Evolutionary conservation across 1,140 invertebrate genomes (phyloP).

Genomic region (Hormaphis cornu): DNA sequence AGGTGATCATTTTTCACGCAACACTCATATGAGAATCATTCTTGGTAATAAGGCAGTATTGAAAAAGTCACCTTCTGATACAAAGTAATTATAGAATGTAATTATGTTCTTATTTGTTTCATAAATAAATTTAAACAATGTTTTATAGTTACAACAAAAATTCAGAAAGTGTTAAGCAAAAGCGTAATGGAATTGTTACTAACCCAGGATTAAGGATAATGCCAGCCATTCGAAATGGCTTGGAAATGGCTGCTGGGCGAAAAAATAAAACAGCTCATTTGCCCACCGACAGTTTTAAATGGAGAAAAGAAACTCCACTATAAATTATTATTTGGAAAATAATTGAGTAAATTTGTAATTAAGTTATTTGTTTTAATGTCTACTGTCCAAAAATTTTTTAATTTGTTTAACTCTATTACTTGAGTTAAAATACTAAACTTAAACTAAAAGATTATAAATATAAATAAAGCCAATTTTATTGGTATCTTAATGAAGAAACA

Average conservation of each 20-base stretch:
- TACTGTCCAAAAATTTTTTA: too few relatives aligned
- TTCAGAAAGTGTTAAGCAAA: constrained; percentile 50
- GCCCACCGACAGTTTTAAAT: constrained; percentile 54
- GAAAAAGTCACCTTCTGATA: neutral
- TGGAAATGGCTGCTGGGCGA: constrained; percentile 52
- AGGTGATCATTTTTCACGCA: constrained; percentile 63
- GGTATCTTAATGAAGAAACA: neutral
- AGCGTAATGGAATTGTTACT: constrained; percentile 81
- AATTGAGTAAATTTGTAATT: too few relatives aligned
- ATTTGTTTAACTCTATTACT: neutral
- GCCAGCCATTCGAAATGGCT: constrained; percentile 57
- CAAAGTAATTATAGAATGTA: neutral
- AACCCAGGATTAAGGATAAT: constrained; percentile 76
- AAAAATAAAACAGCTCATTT: constrained; percentile 44
- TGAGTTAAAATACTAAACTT: neutral
- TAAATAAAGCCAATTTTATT: neutral
- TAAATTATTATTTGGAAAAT: constrained; percentile 38
- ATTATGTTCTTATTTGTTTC: neutral
- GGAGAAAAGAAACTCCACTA: constrained; percentile 63
- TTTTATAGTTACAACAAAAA: constrained; percentile 14
- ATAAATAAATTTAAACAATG: neutral
- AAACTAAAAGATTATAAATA: neutral
- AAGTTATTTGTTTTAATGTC: too few relatives aligned
- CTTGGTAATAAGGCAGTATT: constrained; percentile 47
- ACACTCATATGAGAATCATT: constrained; percentile 84